These are phyloP conservation scores for Pica pica DNA, from an alignment of 2,113 vertebrate genomes.

Conservation along the genomic window DNA sequence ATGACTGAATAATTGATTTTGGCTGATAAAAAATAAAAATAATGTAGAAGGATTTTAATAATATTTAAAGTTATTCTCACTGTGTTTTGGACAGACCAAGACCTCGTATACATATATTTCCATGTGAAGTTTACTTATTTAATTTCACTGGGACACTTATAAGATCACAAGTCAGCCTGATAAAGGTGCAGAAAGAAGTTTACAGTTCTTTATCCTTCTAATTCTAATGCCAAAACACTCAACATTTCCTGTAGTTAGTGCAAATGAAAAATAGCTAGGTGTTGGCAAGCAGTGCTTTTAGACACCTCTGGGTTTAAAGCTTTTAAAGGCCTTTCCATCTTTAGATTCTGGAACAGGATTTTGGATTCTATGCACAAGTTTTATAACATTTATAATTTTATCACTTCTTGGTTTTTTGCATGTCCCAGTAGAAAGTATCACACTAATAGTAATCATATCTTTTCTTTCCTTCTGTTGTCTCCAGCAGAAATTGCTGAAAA, in stretches of 20 bases:
- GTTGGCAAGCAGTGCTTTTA: not conserved
- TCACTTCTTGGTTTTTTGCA: not conserved
- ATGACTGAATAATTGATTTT: not conserved
- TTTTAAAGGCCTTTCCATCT: not conserved
- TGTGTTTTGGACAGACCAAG: not conserved
- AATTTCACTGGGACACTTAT: not conserved
- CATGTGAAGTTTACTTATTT: not conserved
- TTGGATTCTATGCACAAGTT: not conserved
- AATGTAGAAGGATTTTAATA: not conserved
- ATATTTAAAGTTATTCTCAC: not conserved
- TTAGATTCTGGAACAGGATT: not conserved
- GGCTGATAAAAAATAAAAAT: not conserved
- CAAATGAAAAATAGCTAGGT: not conserved
- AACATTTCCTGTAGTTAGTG: not conserved
- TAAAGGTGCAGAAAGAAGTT: not conserved
- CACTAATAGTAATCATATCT: not conserved
- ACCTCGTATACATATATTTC: not conserved
- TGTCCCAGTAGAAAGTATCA: not conserved
- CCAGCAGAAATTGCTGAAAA: not conserved
- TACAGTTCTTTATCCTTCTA: not conserved
- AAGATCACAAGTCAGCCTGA: not conserved
- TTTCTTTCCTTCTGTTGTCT: not conserved
- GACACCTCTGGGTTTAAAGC: not conserved
- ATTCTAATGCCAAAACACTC: not conserved
- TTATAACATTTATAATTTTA: not conserved